Conservation (phyloP, 1,140 invertebrate species). For the Aplysia californica region DNA sequence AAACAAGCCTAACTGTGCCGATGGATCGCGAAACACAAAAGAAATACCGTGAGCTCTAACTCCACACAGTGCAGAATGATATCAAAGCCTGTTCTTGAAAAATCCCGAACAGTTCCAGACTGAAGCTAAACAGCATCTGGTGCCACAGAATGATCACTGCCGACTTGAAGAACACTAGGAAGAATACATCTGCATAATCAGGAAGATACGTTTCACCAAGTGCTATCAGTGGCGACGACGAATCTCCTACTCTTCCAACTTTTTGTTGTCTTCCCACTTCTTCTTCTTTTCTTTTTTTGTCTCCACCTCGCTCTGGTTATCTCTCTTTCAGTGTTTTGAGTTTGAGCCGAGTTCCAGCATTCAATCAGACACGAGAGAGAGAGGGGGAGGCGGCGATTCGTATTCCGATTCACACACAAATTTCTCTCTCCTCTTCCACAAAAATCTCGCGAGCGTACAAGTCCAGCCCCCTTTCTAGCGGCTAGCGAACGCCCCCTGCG, state of each 20-base stretch:
- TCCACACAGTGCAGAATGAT: too few relatives aligned
- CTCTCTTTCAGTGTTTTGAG: background rate
- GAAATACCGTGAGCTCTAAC: too few relatives aligned
- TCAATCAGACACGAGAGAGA: background rate
- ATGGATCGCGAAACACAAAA: too few relatives aligned
- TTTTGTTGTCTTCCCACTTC: background rate
- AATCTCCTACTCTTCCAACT: background rate
- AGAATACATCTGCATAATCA: background rate
- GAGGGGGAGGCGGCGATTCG: background rate
- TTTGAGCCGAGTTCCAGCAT: background rate
- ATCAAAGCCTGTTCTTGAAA: too few relatives aligned
- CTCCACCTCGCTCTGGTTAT: background rate
- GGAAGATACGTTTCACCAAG: background rate
- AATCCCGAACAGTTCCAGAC: too few relatives aligned
- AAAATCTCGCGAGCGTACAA: background rate
- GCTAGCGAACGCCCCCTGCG: too few relatives aligned
- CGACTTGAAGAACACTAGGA: background rate
- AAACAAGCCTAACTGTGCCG: too few relatives aligned
- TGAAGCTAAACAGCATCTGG: too few relatives aligned
- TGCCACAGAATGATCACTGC: background rate
- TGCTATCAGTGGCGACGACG: background rate
- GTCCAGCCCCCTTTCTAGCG: constrained; percentile 4
- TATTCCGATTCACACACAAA: background rate
- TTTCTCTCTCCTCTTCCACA: too few relatives aligned
- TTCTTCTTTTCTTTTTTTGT: background rate